A percentile compares a stretch with the other conserved stretches of the same genome.
phyloP scores from a whole-genome alignment of 2,797 vertebrate species.

The Falco peregrinus region DNA sequence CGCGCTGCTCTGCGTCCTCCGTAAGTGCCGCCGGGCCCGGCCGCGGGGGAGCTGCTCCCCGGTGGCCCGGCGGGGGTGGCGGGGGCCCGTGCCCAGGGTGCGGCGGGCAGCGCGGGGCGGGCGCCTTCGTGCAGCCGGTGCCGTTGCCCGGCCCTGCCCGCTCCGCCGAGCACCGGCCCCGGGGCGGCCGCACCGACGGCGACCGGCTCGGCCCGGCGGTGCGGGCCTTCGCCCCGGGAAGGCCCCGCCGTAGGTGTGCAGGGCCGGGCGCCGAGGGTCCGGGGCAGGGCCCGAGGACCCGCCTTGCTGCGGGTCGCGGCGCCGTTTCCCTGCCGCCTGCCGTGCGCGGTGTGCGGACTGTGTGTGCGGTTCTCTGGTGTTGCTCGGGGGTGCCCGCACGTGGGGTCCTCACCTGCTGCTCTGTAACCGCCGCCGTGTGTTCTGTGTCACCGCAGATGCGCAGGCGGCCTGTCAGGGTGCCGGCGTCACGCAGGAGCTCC shows the following conservation, averaged over 20 bases:
- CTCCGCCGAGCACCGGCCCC: too few species aligned
- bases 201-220: neutral
- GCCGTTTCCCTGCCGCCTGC: neutral
- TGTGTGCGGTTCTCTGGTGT: too few species aligned
- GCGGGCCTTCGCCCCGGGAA: neutral
- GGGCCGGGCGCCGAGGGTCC: neutral
- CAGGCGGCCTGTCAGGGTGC: conserved; percentile 71
- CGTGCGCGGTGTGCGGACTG: neutral
- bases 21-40: too few species aligned
- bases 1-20: neutral
- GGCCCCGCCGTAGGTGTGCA: neutral
- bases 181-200: neutral
- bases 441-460: conserved; percentile 68
- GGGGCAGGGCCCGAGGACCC: neutral
- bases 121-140: too few species aligned
- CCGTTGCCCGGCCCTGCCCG: too few species aligned
- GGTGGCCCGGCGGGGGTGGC: too few species aligned
- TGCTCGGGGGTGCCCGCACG: too few species aligned
- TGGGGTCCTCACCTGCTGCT: too few species aligned
- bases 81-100: too few species aligned
- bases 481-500: conserved; percentile 78
- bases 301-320: neutral
- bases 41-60: neutral
- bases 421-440: rapidly evolving
- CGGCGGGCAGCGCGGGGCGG: too few species aligned